Evolutionary conservation across 2,888 invertebrate species (phyloP).

Genomic region (Napeogenes inachia): DNA sequence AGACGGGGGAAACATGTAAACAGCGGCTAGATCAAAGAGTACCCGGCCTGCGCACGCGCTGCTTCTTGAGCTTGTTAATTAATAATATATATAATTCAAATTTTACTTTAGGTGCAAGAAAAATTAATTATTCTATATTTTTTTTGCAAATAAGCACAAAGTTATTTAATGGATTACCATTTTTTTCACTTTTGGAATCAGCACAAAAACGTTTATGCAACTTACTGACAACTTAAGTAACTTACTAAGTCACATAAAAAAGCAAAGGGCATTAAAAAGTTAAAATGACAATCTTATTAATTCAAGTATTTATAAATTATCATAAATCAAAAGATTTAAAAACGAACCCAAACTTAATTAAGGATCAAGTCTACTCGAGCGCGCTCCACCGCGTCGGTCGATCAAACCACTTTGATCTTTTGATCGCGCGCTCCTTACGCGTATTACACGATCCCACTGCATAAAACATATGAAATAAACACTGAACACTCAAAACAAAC

Average conservation of each 20-base stretch:
- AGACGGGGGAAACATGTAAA: slow-evolving; percentile 59
- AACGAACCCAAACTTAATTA: slow-evolving; percentile 37
- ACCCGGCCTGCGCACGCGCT: slow-evolving; percentile 28
- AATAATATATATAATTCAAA: slow-evolving; percentile 7
- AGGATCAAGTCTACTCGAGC: slow-evolving; percentile 54
- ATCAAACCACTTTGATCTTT: slow-evolving; percentile 70
- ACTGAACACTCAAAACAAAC: slow-evolving; percentile 18
- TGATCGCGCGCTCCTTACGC: slow-evolving; percentile 71
- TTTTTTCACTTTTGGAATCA: no score
- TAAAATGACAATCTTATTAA: slow-evolving; percentile 2
- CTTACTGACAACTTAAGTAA: no score
- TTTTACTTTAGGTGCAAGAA: no score
- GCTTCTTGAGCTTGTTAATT: slow-evolving; percentile 28
- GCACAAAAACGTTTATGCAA: no score
- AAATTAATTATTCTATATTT: no score
- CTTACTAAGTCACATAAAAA: no score
- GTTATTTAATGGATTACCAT: no score
- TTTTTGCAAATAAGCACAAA: no score
- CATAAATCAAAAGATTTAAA: slow-evolving; percentile 22
- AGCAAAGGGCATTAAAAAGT: background rate
- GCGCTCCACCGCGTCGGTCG: slow-evolving; percentile 51
- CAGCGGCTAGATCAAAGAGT: slow-evolving; percentile 69
- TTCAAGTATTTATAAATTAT: slow-evolving; percentile 15
- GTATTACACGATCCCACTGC: slow-evolving; percentile 59
- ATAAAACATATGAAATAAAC: slow-evolving; percentile 40